Evolutionary conservation across 2,888 invertebrate genomes (phyloP), one percentile per base, ranked within the genome.

Genomic region (Synanthedon myopaeformis): DNA sequence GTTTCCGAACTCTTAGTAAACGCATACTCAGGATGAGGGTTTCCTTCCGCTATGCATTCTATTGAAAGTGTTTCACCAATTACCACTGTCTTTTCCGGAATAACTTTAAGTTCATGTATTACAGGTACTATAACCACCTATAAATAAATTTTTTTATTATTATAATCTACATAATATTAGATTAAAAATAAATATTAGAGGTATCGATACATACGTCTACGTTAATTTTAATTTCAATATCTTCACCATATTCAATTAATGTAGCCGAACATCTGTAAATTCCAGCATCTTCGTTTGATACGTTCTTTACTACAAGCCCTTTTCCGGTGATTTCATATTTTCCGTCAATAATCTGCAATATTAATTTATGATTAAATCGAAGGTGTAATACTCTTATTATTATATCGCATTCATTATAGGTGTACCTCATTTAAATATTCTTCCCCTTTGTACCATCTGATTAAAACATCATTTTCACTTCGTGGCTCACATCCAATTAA

Each of bases 41-140:
- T 61, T 0, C 81, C 83, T 41, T 74, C 67, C 1, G 79, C 80
- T 41, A 62, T 54, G 57, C 86, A 87, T 54, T 79, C 74, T 53
- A 85, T 64, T 1, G 66, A 59, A 23, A 85, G 57, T 17, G 61
- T 51, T 17, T 66, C 66, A 0, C 76, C 79, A 42, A 61, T 63
- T 4, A 67, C 53, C 1, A 78, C 67, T 3, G 57, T 66, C 4
- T 59, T 57, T 12, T 64, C 63, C 42, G 80, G 77, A 49, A 56
- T 66, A 1, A 49, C 19, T 10, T 49, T 49, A 12, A 85, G 48
- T 10, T 72, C 64, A 51, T 58, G 59, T 54, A 85, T 76, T 12
- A 57, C 51, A 50, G 86, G 86, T 19, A 58, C 52, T 49, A 72
- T 75, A 54, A 72, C 64, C 8, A 84, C 74, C 86, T 86, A 55